phyloP scores from a whole-genome alignment of 2,113 vertebrate genomes.

The Poeciliopsis occidentalis region DNA sequence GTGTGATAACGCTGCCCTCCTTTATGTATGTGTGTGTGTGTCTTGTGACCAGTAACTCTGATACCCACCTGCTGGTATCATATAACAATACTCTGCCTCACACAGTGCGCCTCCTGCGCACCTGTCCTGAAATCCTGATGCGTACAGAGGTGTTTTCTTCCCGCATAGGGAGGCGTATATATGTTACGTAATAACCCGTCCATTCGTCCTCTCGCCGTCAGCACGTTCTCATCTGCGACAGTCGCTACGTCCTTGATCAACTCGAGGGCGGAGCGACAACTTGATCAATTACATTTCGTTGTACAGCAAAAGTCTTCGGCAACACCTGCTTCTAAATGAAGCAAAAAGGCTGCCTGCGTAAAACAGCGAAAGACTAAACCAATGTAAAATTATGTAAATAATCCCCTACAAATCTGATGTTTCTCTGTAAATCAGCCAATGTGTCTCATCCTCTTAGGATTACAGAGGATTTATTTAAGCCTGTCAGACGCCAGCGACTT shows the following conservation, averaged over 20 bases:
- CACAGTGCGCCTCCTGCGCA: conserved; percentile 63
- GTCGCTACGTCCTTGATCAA: conserved; percentile 34
- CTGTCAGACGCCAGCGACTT: conserved; percentile 32
- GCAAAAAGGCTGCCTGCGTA: conserved; percentile 10
- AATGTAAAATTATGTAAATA: conserved; percentile 11
- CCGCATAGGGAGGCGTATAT: conserved; percentile 55
- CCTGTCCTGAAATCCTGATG: conserved; percentile 48
- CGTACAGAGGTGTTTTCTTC: conserved; percentile 69
- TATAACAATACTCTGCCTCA: conserved; percentile 75
- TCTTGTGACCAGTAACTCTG: conserved; percentile 72
- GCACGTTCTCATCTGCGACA: conserved; percentile 17
- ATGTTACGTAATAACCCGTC: conserved; percentile 58
- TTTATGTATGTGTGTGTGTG: conserved; percentile 34
- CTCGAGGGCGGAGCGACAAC: conserved; percentile 7
- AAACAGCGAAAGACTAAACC: neutral
- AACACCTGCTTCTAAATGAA: conserved; percentile 15
- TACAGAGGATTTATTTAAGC: conserved; percentile 44
- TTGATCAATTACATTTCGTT: neutral
- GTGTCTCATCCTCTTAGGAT: conserved; percentile 39
- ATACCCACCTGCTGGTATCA: conserved; percentile 75
- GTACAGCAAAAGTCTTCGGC: neutral
- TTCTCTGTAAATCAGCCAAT: conserved; percentile 21
- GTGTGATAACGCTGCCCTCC: conserved; percentile 16
- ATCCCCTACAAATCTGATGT: conserved; percentile 7
- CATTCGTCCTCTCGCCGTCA: conserved; percentile 14